Conservation (phyloP, 64 coral and sea anemone species). For the Montipora capricornis region DNA sequence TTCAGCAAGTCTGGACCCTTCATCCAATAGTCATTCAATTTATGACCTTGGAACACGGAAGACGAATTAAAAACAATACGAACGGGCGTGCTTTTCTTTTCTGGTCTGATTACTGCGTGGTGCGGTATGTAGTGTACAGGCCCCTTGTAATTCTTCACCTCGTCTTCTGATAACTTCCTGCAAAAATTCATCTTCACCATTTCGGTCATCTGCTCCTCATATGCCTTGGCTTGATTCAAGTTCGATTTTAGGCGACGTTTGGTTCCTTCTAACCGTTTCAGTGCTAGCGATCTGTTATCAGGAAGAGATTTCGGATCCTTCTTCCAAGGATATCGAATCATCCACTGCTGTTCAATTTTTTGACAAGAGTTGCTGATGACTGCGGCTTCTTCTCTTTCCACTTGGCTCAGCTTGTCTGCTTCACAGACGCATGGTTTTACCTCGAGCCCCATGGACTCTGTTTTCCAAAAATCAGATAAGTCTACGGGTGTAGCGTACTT, state of each 20-base stretch:
- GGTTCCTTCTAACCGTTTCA: conserved; percentile 61
- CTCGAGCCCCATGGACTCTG: conserved; percentile 38
- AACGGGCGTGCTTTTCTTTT: conserved; percentile 70
- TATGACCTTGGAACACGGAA: conserved; percentile 35
- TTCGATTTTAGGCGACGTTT: conserved; percentile 48
- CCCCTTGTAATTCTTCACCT: conserved; percentile 30
- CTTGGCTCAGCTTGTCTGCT: conserved; percentile 41
- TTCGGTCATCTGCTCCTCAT: conserved; percentile 66
- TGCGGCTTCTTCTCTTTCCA: conserved; percentile 55
- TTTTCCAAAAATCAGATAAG: conserved; percentile 47
- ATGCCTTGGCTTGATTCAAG: conserved; percentile 36
- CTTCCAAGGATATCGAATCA: conserved; percentile 66
- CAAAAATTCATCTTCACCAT: conserved; percentile 42
- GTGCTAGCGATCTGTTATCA: conserved; percentile 49
- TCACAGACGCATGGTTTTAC: conserved; percentile 44
- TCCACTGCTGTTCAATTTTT: conserved; percentile 55
- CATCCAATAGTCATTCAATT: too few species aligned
- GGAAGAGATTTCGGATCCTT: conserved; percentile 63
- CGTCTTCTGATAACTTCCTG: conserved; percentile 40
- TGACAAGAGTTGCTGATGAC: conserved; percentile 44
- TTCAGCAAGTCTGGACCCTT: too few species aligned
- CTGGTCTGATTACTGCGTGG: conserved; percentile 60
- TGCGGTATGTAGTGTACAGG: conserved; percentile 65
- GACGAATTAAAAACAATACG: conserved; percentile 81
- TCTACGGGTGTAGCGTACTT: too few species aligned